Evolutionary conservation across 2,113 vertebrate genomes (phyloP).

Genomic region (Rhizomys pruinosus): DNA sequence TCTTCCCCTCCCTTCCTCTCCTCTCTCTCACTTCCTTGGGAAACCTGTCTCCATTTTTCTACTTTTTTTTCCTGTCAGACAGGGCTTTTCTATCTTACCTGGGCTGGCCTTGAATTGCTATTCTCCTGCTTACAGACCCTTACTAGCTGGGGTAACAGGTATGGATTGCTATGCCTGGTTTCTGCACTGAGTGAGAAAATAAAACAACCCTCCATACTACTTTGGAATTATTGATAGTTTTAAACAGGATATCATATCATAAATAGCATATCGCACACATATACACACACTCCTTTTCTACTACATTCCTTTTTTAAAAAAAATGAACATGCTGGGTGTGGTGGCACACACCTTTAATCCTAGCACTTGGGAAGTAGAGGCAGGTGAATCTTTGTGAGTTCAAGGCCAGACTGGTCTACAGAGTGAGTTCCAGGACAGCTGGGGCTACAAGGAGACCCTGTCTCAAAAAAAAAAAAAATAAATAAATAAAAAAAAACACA

Average conservation of each 20-base stretch:
- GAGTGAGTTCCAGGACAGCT: too few species aligned
- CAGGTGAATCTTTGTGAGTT: too few species aligned
- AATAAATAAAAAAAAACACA: too few species aligned
- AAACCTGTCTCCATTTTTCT: too few species aligned
- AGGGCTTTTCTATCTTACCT: not conserved
- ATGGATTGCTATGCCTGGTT: not conserved
- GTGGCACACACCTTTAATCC: too few species aligned
- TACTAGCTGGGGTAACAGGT: not conserved
- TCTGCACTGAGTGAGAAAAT: not conserved
- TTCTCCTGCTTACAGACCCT: not conserved
- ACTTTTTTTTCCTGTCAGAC: not conserved
- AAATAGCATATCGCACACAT: not conserved
- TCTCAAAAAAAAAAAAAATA: too few species aligned
- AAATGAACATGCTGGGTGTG: too few species aligned
- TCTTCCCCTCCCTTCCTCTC: not conserved
- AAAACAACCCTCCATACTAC: not conserved
- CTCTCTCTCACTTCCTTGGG: not conserved
- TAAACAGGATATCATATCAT: not conserved
- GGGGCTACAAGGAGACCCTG: too few species aligned
- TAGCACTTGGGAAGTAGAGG: too few species aligned
- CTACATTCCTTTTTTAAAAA: not conserved
- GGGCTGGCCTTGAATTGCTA: not conserved
- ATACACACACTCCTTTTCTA: not conserved
- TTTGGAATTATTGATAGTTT: constrained; percentile 6
- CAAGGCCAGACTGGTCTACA: too few species aligned